phyloP scores from a whole-genome alignment of 2,797 vertebrate genomes.

The Harpagifer antarcticus region DNA sequence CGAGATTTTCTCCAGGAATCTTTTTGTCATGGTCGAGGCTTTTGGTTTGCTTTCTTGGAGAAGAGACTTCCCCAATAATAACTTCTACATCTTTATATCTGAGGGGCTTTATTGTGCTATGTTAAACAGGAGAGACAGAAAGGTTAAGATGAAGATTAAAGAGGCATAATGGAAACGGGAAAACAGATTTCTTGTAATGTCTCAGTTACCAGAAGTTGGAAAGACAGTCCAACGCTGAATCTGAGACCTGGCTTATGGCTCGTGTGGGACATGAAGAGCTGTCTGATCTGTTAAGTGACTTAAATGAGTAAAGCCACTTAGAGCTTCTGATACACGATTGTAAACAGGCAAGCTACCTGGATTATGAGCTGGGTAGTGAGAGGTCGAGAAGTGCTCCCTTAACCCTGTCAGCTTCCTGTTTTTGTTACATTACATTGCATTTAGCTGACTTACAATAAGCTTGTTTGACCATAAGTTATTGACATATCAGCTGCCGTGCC shows the following conservation, averaged over 20 bases:
- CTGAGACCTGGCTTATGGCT: constrained; percentile 36
- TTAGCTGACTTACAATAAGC: too few species aligned
- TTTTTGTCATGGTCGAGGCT: not conserved
- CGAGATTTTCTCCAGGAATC: constrained; percentile 4
- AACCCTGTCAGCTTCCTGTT: constrained; percentile 47
- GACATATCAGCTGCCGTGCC: not conserved
- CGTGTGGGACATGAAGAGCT: constrained; percentile 30
- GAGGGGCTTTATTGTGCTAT: not conserved
- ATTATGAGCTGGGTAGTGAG: constrained; percentile 50
- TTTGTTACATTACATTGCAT: constrained; percentile 2
- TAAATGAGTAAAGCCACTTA: constrained; percentile 72
- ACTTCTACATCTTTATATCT: constrained; percentile 2
- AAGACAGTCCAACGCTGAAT: constrained; percentile 22
- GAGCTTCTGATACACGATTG: constrained; percentile 37
- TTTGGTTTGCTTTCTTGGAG: constrained; percentile 2
- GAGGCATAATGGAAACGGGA: not conserved
- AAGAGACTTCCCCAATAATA: constrained; percentile 6
- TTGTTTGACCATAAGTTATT: constrained; percentile 24
- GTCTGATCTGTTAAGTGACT: constrained; percentile 71
- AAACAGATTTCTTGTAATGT: constrained; percentile 4
- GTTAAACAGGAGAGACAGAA: not conserved
- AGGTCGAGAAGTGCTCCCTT: constrained; percentile 35
- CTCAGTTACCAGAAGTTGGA: constrained; percentile 6
- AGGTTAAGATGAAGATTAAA: not conserved
- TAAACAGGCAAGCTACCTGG: constrained; percentile 52